A percentile compares a stretch with the other conserved stretches of the same genome.
Conservation (phyloP, 2,888 invertebrate genomes). For the Pyrgus malvae region DNA sequence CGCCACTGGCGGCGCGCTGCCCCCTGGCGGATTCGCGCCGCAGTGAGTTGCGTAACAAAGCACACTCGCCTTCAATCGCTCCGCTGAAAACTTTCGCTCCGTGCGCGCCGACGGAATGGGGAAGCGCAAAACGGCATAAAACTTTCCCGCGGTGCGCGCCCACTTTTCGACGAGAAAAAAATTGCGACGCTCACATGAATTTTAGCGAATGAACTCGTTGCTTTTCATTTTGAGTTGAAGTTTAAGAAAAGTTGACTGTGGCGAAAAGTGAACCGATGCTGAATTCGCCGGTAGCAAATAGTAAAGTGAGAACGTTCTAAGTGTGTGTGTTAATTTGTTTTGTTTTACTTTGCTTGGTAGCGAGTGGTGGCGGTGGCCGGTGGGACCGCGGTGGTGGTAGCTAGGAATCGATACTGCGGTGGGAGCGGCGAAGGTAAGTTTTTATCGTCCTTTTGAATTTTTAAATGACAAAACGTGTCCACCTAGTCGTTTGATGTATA, state of each 20-base stretch:
- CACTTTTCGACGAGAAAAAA: slow-evolving; percentile 37
- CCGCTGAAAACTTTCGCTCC: slow-evolving; percentile 72
- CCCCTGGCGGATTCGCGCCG: slow-evolving; percentile 76
- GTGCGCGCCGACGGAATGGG: slow-evolving; percentile 64
- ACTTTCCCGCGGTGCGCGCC: slow-evolving; percentile 70
- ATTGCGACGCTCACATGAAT: slow-evolving; percentile 14
- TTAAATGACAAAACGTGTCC: slow-evolving; percentile 8
- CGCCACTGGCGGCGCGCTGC: slow-evolving; percentile 76
- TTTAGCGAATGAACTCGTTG: slow-evolving; percentile 36
- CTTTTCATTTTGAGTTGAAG: slow-evolving; percentile 58
- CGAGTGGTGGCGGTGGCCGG: slow-evolving; percentile 54
- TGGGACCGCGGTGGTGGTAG: slow-evolving; percentile 67
- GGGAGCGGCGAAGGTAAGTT: slow-evolving; percentile 75
- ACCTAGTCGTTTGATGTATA: not conserved
- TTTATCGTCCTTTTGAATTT: slow-evolving; percentile 41
- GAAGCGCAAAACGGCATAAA: slow-evolving; percentile 66
- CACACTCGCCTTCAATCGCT: slow-evolving; percentile 72
- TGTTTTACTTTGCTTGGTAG: slow-evolving; percentile 68
- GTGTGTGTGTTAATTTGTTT: slow-evolving; percentile 72
- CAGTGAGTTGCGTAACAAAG: slow-evolving; percentile 80
- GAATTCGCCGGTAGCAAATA: slow-evolving; percentile 58
- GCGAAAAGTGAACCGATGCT: slow-evolving; percentile 61
- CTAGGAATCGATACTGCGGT: slow-evolving; percentile 76
- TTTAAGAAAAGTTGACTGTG: slow-evolving; percentile 59
- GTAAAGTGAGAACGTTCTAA: slow-evolving; percentile 60